Evolutionary conservation across 2,113 vertebrate genomes (phyloP).

Genomic region (Otus sunia): DNA sequence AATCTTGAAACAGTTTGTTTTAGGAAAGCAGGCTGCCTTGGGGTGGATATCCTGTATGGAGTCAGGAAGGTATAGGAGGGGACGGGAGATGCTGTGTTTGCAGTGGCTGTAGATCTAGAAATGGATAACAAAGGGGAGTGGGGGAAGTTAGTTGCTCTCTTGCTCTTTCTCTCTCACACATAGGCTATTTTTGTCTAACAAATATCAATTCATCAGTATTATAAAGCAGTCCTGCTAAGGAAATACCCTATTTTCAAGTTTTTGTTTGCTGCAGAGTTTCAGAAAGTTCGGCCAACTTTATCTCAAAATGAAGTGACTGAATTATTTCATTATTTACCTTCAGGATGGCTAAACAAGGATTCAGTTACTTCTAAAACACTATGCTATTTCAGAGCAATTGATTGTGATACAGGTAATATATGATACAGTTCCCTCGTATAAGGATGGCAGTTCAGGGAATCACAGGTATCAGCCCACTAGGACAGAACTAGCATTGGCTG

Average conservation of each 20-base stretch:
- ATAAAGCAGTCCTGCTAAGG: background rate
- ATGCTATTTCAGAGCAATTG: background rate
- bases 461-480: background rate
- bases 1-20: constrained; percentile 22
- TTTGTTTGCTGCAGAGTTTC: background rate
- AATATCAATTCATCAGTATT: background rate
- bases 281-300: background rate
- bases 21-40: constrained; percentile 29
- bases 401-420: background rate
- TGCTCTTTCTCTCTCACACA: background rate
- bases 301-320: background rate
- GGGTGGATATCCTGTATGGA: constrained; percentile 58
- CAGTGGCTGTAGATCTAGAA: constrained; percentile 36
- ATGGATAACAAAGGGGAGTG: background rate
- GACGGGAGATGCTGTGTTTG: constrained; percentile 27
- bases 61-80: constrained; percentile 54
- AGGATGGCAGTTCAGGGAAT: background rate
- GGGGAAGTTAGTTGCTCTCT: background rate
- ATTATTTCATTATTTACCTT: background rate
- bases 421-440: background rate
- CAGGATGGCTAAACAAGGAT: background rate
- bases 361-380: background rate
- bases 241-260: background rate
- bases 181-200: constrained; percentile 27
- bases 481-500: background rate